phyloP scores from a whole-genome alignment of 2,797 vertebrate genomes.

The Hybognathus amarus region DNA sequence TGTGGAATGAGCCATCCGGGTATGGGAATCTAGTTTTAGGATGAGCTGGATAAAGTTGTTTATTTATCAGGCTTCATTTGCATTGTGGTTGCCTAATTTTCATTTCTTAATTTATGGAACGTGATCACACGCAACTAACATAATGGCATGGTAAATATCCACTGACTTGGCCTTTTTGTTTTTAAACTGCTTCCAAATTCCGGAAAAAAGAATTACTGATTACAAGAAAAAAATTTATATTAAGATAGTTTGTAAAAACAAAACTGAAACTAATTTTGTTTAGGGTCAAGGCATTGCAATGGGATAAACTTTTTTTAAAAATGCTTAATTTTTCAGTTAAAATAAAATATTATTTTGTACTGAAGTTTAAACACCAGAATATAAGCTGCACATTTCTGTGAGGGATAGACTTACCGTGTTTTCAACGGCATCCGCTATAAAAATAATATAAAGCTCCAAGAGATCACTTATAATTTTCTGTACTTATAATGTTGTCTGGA shows the following conservation, averaged over 20 bases:
- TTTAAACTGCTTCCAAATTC: background rate
- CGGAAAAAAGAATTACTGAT: too few species aligned
- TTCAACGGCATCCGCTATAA: background rate
- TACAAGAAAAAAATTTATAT: background rate
- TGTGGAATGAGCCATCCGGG: conserved; percentile 7
- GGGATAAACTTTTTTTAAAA: background rate
- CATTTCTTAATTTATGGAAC: background rate
- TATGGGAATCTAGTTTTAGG: conserved; percentile 1
- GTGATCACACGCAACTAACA: background rate
- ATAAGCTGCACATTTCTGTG: background rate
- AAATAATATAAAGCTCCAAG: background rate
- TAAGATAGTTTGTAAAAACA: background rate
- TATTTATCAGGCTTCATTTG: background rate
- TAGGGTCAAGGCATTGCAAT: background rate
- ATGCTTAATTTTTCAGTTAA: background rate
- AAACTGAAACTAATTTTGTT: background rate
- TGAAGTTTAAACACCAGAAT: background rate
- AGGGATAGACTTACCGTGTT: too few species aligned
- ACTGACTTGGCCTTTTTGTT: background rate
- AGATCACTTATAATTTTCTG: too few species aligned
- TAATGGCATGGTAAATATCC: background rate
- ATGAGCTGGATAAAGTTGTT: conserved; percentile 6
- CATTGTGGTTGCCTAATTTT: conserved; percentile 1
- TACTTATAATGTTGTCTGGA: too few species aligned
- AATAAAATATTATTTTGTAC: background rate